These are phyloP conservation scores for Arctocebus calabarensis DNA, from an alignment of 2,797 vertebrate species.

Conservation along the genomic window DNA sequence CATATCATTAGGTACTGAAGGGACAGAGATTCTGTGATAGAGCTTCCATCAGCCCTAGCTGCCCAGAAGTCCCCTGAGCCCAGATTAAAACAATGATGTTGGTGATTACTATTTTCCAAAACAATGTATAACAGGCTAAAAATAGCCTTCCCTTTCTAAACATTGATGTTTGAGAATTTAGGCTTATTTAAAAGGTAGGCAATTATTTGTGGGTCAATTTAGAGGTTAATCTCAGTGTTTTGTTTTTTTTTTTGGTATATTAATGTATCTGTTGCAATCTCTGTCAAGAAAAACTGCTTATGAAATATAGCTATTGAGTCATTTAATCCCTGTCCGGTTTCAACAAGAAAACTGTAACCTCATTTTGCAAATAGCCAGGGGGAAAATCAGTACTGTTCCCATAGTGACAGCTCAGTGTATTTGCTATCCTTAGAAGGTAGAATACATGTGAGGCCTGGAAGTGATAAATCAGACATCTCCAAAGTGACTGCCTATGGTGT, in stretches of 20 bases:
- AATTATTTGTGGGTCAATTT: constrained; percentile 74
- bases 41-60: not conserved
- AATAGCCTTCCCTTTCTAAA: not conserved
- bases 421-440: not conserved
- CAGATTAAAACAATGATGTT: constrained; percentile 13
- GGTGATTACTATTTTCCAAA: not conserved
- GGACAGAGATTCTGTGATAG: not conserved
- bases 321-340: constrained; percentile 77
- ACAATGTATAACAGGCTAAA: constrained; percentile 54
- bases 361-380: constrained; percentile 65
- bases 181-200: constrained; percentile 75
- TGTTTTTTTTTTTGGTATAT: constrained; percentile 24
- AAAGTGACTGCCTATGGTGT: not conserved
- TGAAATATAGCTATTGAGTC: constrained; percentile 73
- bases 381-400: constrained; percentile 80
- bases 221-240: constrained; percentile 50
- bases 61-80: not conserved
- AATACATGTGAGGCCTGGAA: not conserved
- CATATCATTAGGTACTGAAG: not conserved
- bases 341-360: constrained; percentile 76
- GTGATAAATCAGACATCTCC: constrained; percentile 20
- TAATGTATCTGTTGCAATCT: constrained; percentile 70
- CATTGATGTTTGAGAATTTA: constrained; percentile 57
- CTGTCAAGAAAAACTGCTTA: constrained; percentile 76
- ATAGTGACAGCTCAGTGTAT: constrained; percentile 81